Percentiles rank a stretch among this genome's conserved stretches.
These are phyloP conservation scores for Isoperla grammatica DNA, from an alignment of 2,888 invertebrate species.

Conservation along the genomic window DNA sequence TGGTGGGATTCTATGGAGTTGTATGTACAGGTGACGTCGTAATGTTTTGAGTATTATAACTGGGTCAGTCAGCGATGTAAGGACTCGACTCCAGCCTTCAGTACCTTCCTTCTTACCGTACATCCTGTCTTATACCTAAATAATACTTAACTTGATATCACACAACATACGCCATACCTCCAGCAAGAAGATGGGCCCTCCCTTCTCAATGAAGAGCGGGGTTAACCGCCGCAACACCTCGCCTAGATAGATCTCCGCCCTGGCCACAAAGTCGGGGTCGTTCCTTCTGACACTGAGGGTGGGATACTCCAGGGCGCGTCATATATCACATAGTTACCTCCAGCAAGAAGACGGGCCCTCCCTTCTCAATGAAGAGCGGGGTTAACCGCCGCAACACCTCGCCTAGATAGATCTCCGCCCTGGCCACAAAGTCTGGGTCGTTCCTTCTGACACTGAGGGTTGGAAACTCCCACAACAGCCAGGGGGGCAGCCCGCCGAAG, in stretches of 20 bases:
- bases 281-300: not conserved
- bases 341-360: constrained; percentile 9
- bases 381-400: not conserved
- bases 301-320: too few species aligned
- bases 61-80: too few species aligned
- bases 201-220: not conserved
- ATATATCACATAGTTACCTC: too few species aligned
- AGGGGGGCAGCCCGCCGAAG: constrained; percentile 4
- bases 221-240: not conserved
- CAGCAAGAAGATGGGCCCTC: constrained; percentile 7
- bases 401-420: not conserved
- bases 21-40: too few species aligned
- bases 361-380: not conserved
- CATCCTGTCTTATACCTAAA: too few species aligned
- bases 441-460: not conserved
- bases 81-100: too few species aligned
- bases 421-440: not conserved
- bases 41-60: too few species aligned
- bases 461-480: not conserved
- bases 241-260: not conserved
- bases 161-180: not conserved
- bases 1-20: too few species aligned
- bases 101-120: too few species aligned
- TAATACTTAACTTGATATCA: too few species aligned
- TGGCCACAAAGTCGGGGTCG: not conserved